Conservation (phyloP, 2,113 vertebrate genomes). For the Sclerurus mexicanus region DNA sequence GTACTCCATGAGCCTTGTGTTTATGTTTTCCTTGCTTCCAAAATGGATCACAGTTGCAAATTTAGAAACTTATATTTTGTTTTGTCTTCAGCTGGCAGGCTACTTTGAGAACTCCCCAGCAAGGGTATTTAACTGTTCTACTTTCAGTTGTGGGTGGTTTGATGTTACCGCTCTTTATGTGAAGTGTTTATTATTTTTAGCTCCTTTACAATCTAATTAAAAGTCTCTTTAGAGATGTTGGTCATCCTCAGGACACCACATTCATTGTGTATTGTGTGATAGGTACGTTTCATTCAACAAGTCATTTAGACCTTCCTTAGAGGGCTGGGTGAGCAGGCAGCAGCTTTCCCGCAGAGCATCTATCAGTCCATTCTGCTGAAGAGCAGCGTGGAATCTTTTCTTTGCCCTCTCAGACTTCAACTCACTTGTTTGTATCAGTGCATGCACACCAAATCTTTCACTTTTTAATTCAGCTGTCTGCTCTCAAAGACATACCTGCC, state of each 20-base stretch:
- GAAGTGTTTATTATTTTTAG: neutral
- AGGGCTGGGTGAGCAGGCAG: accelerated
- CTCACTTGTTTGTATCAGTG: neutral
- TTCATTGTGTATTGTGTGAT: neutral
- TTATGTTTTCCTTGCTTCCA: neutral
- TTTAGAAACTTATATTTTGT: neutral
- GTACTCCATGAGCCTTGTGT: neutral
- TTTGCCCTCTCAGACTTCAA: neutral
- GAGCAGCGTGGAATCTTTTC: neutral
- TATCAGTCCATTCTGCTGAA: neutral
- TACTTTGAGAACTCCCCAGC: neutral
- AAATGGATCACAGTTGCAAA: neutral
- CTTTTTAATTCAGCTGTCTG: neutral
- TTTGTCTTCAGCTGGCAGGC: neutral
- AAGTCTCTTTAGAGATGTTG: neutral
- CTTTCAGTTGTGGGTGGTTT: neutral
- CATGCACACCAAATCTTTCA: neutral
- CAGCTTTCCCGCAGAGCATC: neutral
- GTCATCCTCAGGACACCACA: neutral
- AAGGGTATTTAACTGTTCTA: neutral
- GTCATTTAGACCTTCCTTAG: neutral
- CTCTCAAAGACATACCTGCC: neutral
- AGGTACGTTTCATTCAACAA: neutral
- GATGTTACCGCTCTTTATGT: neutral
- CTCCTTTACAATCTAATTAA: neutral